Conservation (phyloP, 2,888 invertebrate species). For the Pyrrhosoma nymphula region DNA sequence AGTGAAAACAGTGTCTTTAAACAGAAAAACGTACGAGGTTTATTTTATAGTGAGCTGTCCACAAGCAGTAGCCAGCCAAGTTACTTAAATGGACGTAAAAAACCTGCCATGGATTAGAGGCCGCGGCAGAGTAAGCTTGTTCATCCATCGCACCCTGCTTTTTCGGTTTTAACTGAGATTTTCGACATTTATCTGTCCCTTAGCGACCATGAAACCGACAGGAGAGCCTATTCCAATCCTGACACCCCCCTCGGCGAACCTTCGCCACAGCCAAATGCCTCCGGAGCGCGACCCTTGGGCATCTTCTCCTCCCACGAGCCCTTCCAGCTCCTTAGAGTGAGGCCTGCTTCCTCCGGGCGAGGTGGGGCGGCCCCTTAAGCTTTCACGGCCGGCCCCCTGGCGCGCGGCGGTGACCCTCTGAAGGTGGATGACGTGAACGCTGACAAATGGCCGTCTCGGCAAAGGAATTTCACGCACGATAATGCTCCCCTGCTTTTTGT, state of each 20-base stretch:
- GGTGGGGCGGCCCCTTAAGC: not conserved
- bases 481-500: not conserved
- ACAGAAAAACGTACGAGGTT: too few relatives aligned
- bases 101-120: too few relatives aligned
- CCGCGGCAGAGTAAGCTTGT: too few relatives aligned
- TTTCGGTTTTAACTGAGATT: not conserved
- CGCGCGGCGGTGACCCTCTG: conserved; percentile 21
- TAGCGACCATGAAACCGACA: not conserved
- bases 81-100: too few relatives aligned
- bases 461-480: conserved; percentile 45
- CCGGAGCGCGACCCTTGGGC: not conserved
- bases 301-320: not conserved
- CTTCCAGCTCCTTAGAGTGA: not conserved
- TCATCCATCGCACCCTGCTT: not conserved
- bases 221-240: not conserved
- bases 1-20: too few relatives aligned
- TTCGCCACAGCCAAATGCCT: not conserved
- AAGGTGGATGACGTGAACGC: conserved; percentile 36
- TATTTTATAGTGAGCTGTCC: too few relatives aligned
- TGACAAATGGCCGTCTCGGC: conserved; percentile 43
- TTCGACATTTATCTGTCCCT: not conserved
- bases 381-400: not conserved
- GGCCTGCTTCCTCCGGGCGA: not conserved
- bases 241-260: not conserved
- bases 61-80: too few relatives aligned